phyloP scores from a whole-genome alignment of 1,140 invertebrate genomes.

The Bombus superbus region DNA sequence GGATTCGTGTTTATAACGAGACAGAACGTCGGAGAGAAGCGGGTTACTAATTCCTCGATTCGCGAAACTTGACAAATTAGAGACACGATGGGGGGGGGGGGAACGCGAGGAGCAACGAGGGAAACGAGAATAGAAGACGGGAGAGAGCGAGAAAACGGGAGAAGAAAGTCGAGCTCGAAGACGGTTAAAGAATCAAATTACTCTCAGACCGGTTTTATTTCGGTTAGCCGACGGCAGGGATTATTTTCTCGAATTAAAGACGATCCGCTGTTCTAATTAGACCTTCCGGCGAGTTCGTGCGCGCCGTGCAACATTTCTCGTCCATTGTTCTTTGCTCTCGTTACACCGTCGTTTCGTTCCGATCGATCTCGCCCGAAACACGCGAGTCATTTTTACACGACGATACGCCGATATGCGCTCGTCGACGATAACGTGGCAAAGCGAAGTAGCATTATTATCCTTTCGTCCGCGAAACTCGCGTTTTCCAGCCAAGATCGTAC shows the following conservation, averaged over 20 bases:
- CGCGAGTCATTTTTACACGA: no score
- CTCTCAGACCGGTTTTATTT: conserved; percentile 18
- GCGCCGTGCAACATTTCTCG: not conserved
- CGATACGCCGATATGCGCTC: no score
- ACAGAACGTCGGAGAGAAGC: not conserved
- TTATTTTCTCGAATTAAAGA: conserved; percentile 47
- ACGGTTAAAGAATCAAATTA: conserved; percentile 27
- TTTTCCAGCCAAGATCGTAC: no score
- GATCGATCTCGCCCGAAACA: no score
- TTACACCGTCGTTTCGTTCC: no score
- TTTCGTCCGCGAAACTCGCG: no score
- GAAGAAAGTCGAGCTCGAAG: not conserved
- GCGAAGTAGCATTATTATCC: no score
- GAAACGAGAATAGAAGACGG: no score
- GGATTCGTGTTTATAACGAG: not conserved
- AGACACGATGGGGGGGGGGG: not conserved
- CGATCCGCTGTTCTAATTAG: conserved; percentile 28
- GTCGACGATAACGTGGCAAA: no score
- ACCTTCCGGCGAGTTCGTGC: not conserved
- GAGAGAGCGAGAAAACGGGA: not conserved
- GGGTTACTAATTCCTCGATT: not conserved
- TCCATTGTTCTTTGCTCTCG: no score
- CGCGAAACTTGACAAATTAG: conserved; percentile 12
- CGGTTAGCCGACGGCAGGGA: not conserved
- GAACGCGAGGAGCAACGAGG: not conserved